Base-by-base conservation (phyloP, 1,140 invertebrate species). In the Drosophila mayri region DNA sequence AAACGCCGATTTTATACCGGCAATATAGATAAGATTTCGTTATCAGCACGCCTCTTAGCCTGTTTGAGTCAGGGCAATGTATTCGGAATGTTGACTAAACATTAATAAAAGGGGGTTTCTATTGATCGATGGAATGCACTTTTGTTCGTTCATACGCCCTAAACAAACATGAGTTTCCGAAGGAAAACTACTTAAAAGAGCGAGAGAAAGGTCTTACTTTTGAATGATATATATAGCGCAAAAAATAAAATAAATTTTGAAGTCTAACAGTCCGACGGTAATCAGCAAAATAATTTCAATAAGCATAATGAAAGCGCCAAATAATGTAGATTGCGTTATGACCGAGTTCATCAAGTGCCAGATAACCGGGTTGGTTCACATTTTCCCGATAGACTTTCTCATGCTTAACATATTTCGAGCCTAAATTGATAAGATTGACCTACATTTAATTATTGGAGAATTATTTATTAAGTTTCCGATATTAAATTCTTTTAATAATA, bases 1-100 rank as follows among this genome's bases (percentile, higher is more conserved):
- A 54, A 54, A 65, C 14, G 8, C 11, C n/a, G 37, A 41, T 76
- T 76, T 46, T 76, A 76, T 67, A 16, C 10, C 11, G 10, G 7
- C 18, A 12, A 79, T 79, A 79, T 54, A 79, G 76, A 79, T 79
- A 50, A 74, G 76, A 67, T 79, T 52, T 11, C 0, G 20, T 52
- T 76, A 52, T 44, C 64, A 18, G 40, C 38, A 22, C 11, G 37
- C 40, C 20, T 22, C 30, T 37, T 37, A 47, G 11, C 44, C 38
- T 28, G 14, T 32, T 76, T 76, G 72, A 76, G 61, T 76, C 72
- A 76, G 44, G 16, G 28, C 7, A 18, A 18, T 7, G 18, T 37
- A 20, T 59, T 62, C 16, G 41, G 10, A 11, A 12, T 32, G 44
- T 43, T 76, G 73, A 76, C 30, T 66, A 76, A 75, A 41, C 18